phyloP scores from a whole-genome alignment of 2,113 vertebrate species.

The Passer montanus region DNA sequence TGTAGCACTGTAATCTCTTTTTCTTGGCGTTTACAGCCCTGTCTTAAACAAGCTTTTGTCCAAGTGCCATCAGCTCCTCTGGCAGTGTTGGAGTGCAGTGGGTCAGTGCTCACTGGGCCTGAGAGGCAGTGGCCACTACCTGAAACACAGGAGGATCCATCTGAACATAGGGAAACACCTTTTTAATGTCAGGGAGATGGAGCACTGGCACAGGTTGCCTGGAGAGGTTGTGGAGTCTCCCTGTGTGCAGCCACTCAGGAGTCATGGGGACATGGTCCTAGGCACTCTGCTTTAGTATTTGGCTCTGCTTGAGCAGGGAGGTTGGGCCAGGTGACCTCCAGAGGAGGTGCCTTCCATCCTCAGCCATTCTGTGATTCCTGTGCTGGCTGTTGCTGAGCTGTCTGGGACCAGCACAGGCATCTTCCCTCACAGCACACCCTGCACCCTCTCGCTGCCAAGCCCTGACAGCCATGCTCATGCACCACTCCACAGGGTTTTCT shows the following conservation, averaged over 20 bases:
- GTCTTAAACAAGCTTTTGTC: background rate
- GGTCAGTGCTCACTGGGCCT: background rate
- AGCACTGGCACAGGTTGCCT: background rate
- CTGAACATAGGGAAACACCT: background rate
- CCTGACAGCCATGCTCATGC: background rate
- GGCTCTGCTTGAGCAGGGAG: background rate
- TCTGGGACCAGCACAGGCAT: background rate
- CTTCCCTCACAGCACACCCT: background rate
- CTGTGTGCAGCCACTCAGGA: background rate
- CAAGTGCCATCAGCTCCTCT: background rate
- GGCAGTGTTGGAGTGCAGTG: background rate
- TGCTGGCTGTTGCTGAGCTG: background rate
- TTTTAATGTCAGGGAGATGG: background rate
- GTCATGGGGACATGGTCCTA: background rate
- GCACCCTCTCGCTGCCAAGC: background rate
- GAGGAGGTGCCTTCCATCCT: background rate
- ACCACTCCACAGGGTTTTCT: background rate
- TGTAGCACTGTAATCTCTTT: background rate
- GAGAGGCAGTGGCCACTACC: background rate
- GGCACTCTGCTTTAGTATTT: background rate
- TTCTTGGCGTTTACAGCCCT: background rate
- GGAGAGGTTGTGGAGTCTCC: background rate
- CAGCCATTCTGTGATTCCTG: background rate
- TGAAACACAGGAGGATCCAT: background rate
- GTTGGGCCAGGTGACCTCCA: background rate